Evolutionary conservation across 2,113 vertebrate species (phyloP).

Genomic region (Dicrurus megarhynchus): DNA sequence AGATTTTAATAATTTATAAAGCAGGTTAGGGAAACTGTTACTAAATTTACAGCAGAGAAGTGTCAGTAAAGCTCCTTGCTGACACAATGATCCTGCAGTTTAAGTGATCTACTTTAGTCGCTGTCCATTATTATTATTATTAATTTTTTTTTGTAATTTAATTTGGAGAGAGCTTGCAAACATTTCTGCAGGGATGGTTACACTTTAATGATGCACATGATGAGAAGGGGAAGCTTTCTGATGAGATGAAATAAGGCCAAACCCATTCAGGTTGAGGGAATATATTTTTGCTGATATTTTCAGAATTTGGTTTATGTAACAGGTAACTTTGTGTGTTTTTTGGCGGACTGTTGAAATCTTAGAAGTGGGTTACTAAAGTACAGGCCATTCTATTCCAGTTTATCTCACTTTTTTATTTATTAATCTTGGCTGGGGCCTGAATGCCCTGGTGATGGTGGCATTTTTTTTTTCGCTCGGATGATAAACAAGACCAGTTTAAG

Average conservation of each 20-base stretch:
- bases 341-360: slow-evolving; percentile 18
- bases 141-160: background rate
- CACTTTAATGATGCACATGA: slow-evolving; percentile 20
- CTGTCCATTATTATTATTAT: background rate
- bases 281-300: slow-evolving; percentile 33
- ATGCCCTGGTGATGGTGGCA: slow-evolving; percentile 26
- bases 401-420: slow-evolving; percentile 51
- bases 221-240: background rate
- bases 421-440: slow-evolving; percentile 42
- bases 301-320: slow-evolving; percentile 40
- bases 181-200: slow-evolving; percentile 34
- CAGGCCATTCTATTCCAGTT: slow-evolving; percentile 54
- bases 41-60: slow-evolving; percentile 67
- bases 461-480: background rate
- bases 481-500: slow-evolving; percentile 28
- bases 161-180: slow-evolving; percentile 3
- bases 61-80: slow-evolving; percentile 47
- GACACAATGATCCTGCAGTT: slow-evolving; percentile 66
- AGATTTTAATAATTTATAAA: slow-evolving; percentile 68
- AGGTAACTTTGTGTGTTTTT: slow-evolving; percentile 28
- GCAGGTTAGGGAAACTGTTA: slow-evolving; percentile 53
- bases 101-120: slow-evolving; percentile 47
- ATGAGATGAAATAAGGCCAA: background rate
- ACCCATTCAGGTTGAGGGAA: background rate
- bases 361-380: slow-evolving; percentile 36